These are phyloP conservation scores for Urocolius indicus DNA, from an alignment of 2,113 vertebrate species.

Conservation along the genomic window DNA sequence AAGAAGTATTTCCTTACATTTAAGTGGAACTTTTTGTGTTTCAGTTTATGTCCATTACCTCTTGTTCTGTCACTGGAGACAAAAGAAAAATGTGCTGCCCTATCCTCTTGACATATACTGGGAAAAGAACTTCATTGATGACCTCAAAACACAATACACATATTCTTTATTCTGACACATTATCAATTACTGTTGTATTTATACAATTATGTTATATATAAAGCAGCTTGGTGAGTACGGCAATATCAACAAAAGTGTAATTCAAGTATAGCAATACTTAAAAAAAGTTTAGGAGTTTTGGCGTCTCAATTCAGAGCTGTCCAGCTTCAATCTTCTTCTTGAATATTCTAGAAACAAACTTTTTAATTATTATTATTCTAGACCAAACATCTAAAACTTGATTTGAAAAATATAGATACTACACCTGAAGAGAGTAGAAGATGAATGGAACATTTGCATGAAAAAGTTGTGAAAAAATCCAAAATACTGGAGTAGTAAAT, in stretches of 20 bases:
- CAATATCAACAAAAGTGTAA: neutral
- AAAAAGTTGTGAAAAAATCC: conserved; percentile 11
- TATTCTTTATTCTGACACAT: neutral
- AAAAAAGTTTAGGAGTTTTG: neutral
- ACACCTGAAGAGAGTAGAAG: neutral
- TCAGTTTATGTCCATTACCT: no score
- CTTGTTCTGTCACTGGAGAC: no score
- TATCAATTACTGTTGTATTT: neutral
- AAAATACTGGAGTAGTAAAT: neutral
- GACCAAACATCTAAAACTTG: neutral
- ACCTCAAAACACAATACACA: neutral
- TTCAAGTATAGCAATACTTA: neutral
- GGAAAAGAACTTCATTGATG: neutral
- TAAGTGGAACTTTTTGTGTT: no score
- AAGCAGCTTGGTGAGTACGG: neutral
- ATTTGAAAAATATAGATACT: neutral
- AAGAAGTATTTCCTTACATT: no score
- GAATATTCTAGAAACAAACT: neutral
- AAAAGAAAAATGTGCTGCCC: no score
- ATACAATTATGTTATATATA: neutral
- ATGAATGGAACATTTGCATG: neutral
- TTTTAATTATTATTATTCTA: neutral
- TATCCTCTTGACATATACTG: neutral
- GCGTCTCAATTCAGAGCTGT: neutral
- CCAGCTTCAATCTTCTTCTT: neutral